Evolutionary conservation across 2,113 vertebrate species (phyloP).

Genomic region (Oncorhynchus clarkii): DNA sequence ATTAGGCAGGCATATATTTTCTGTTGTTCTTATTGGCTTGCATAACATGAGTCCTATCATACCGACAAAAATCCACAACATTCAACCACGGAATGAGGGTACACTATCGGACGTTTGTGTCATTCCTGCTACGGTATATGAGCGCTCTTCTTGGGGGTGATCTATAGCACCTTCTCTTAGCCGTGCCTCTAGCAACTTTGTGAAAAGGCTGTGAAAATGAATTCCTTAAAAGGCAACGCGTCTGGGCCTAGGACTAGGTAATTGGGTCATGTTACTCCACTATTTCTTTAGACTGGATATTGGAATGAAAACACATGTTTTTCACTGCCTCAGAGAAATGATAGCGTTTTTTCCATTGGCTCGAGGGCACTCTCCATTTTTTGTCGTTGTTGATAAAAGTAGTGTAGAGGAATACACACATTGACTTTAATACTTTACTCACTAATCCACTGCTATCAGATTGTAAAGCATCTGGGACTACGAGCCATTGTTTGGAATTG

Average conservation of each 20-base stretch:
- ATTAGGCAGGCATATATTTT: not conserved
- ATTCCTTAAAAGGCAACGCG: constrained; percentile 7
- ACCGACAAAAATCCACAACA: not conserved
- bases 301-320: not conserved
- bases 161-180: not conserved
- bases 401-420: not conserved
- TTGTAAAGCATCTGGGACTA: not conserved
- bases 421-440: not conserved
- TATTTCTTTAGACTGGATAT: not conserved
- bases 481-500: not conserved
- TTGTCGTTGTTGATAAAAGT: not conserved
- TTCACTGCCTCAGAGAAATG: not conserved
- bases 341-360: not conserved
- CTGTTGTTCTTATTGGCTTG: not conserved
- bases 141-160: constrained; percentile 1
- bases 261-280: not conserved
- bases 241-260: not conserved
- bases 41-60: not conserved
- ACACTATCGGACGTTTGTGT: not conserved
- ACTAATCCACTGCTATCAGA: constrained; percentile 2
- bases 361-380: not conserved
- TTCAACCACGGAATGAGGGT: not conserved
- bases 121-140: not conserved
- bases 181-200: not conserved
- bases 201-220: not conserved